These are phyloP conservation scores for Hypomesus transpacificus DNA, from an alignment of 2,113 vertebrate genomes.

Conservation along the genomic window DNA sequence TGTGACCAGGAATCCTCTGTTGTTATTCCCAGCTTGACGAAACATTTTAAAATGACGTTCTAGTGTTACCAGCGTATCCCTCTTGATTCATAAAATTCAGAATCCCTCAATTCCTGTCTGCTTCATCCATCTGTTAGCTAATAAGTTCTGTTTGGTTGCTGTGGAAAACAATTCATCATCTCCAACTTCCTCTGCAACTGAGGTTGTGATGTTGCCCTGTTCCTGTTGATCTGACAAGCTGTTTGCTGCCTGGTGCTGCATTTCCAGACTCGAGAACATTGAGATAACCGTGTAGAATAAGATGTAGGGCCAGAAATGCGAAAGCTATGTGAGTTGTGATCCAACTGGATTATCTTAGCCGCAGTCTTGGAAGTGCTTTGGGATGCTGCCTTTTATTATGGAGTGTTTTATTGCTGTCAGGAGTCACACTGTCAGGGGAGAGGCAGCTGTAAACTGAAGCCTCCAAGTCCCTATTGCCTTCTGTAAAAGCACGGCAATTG, in stretches of 20 bases:
- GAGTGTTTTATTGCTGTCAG: conserved; percentile 73
- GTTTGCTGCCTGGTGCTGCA: conserved; percentile 27
- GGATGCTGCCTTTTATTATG: conserved; percentile 71
- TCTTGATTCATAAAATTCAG: conserved; percentile 12
- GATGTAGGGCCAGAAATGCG: conserved; percentile 61
- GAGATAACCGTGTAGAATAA: conserved; percentile 61
- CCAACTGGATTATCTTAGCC: conserved; percentile 70
- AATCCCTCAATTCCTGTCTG: conserved; percentile 21
- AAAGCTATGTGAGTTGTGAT: conserved; percentile 52
- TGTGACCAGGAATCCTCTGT: too few species aligned
- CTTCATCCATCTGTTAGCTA: conserved; percentile 45
- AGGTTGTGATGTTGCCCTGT: conserved; percentile 52
- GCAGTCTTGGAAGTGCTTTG: conserved; percentile 62
- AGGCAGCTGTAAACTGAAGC: conserved; percentile 70
- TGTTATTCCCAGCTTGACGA: too few species aligned
- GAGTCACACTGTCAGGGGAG: conserved; percentile 70
- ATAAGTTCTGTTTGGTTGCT: conserved; percentile 51
- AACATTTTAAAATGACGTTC: too few species aligned
- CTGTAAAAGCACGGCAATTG: conserved; percentile 52
- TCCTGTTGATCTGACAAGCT: conserved; percentile 43
- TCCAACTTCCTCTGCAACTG: conserved; percentile 37
- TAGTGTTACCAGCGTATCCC: too few species aligned
- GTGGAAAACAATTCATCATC: conserved; percentile 51
- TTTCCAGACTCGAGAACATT: conserved; percentile 45
- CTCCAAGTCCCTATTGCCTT: conserved; percentile 61